These are phyloP conservation scores for Corvus moneduloides DNA, from an alignment of 2,113 vertebrate species.

Conservation along the genomic window DNA sequence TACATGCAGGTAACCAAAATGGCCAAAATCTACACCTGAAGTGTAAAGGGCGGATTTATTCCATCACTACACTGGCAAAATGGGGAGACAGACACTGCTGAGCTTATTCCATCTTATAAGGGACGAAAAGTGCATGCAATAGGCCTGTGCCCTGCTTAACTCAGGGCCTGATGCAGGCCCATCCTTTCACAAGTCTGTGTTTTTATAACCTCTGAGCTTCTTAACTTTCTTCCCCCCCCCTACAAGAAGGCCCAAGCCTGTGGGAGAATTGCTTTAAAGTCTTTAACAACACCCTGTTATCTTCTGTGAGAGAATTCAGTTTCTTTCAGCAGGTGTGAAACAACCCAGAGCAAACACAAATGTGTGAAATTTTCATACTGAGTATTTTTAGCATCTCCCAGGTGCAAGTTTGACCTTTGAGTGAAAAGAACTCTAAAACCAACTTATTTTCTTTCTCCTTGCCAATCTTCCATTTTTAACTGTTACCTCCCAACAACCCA, in stretches of 20 bases:
- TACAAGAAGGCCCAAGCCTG: not conserved
- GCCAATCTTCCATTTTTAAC: not conserved
- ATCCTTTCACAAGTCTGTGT: not conserved
- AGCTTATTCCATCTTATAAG: not conserved
- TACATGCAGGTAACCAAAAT: not conserved
- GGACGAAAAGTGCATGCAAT: not conserved
- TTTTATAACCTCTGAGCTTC: not conserved
- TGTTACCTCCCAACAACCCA: not conserved
- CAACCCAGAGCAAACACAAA: not conserved
- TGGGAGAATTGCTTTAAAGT: not conserved
- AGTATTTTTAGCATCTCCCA: not conserved
- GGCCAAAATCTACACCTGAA: not conserved
- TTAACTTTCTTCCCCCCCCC: too few relatives aligned
- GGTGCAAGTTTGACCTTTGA: not conserved
- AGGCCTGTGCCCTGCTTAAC: not conserved
- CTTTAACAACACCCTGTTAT: not conserved
- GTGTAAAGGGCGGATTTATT: not conserved
- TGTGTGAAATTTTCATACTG: not conserved
- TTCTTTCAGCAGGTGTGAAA: not conserved
- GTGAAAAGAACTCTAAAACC: not conserved
- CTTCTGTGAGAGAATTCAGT: not conserved
- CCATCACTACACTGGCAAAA: not conserved
- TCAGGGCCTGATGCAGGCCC: not conserved
- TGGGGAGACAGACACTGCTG: not conserved
- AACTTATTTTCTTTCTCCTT: not conserved